phyloP scores from a whole-genome alignment of 1,140 invertebrate genomes.

The Pinna nobilis region DNA sequence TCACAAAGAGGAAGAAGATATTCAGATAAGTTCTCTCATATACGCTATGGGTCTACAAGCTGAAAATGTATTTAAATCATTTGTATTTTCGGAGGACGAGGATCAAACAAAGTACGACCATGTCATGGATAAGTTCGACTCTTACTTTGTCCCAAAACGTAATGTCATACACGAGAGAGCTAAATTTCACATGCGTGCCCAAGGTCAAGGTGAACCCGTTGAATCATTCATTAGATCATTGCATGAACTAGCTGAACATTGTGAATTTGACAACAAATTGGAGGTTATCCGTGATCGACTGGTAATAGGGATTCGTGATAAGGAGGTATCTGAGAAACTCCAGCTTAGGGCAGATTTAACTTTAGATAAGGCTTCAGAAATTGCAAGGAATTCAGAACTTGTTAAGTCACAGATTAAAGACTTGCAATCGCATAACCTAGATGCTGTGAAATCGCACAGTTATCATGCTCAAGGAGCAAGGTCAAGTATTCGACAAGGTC shows the following conservation, averaged over 20 bases:
- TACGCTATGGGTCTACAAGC: conserved; percentile 33
- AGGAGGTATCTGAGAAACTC: conserved; percentile 21
- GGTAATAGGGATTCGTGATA: conserved; percentile 32
- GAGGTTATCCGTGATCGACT: conserved; percentile 29
- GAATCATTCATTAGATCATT: conserved; percentile 24
- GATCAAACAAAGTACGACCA: conserved; percentile 7
- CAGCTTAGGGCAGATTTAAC: conserved; percentile 27
- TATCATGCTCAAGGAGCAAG: not conserved
- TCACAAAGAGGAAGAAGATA: conserved; percentile 1
- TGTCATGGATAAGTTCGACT: conserved; percentile 27
- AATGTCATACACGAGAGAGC: conserved; percentile 38
- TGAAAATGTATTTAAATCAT: conserved; percentile 17
- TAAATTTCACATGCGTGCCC: conserved; percentile 16
- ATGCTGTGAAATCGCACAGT: not conserved
- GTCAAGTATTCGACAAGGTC: not conserved
- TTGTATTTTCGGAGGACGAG: not conserved
- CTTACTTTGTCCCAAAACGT: conserved; percentile 24
- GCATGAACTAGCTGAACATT: conserved; percentile 27
- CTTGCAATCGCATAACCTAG: not conserved
- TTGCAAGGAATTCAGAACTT: conserved; percentile 11
- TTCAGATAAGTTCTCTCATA: conserved; percentile 27
- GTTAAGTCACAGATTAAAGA: conserved; percentile 15
- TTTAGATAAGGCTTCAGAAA: conserved; percentile 14
- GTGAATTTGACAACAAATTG: conserved; percentile 1
- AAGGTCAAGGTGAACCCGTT: conserved; percentile 9